These are phyloP conservation scores for Ceyx melanurus DNA, from an alignment of 2,113 vertebrate species.

Conservation along the genomic window DNA sequence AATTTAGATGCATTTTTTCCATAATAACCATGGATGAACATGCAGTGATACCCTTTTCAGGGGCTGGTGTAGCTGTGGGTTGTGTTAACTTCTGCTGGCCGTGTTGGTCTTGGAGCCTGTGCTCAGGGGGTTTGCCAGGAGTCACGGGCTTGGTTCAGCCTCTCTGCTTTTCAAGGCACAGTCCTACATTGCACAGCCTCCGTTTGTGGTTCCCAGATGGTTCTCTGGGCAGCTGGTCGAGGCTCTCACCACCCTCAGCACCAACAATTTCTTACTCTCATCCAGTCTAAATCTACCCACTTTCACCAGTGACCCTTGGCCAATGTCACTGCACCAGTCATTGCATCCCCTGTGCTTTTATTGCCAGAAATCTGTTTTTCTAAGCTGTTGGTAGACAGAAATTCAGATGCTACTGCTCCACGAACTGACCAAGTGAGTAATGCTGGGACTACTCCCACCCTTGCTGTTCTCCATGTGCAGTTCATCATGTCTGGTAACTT, in stretches of 20 bases:
- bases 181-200: neutral
- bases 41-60: neutral
- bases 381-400: neutral
- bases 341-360: neutral
- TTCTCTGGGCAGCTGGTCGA: neutral
- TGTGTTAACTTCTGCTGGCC: neutral
- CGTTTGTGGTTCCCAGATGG: neutral
- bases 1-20: neutral
- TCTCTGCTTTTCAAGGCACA: neutral
- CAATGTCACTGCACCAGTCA: neutral
- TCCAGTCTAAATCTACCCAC: neutral
- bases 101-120: no score
- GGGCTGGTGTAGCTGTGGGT: neutral
- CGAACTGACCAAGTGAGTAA: neutral
- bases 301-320: neutral
- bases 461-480: neutral
- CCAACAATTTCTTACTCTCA: no score
- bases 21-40: neutral
- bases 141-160: neutral
- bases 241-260: neutral
- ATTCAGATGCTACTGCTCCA: neutral
- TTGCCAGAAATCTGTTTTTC: neutral
- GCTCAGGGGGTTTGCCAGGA: neutral
- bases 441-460: neutral
- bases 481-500: neutral